phyloP scores from a whole-genome alignment of 1,140 invertebrate species.

The Pogonomyrmex barbatus region DNA sequence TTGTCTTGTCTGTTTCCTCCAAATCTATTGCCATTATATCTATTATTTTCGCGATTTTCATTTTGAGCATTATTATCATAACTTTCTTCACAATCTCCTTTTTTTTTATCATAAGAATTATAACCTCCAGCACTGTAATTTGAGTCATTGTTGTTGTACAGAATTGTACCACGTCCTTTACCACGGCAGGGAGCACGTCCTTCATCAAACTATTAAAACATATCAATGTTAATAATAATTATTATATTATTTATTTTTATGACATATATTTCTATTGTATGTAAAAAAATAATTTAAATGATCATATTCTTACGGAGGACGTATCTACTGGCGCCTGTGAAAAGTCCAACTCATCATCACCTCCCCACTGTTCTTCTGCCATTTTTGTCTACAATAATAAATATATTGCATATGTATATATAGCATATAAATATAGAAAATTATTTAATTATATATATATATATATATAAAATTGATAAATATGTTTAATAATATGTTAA shows the following conservation, averaged over 20 bases:
- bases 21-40: constrained; percentile 54
- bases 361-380: constrained; percentile 63
- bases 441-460: neutral
- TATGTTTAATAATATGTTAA: neutral
- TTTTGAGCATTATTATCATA: neutral
- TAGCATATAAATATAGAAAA: neutral
- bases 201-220: constrained; percentile 66
- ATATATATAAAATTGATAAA: neutral
- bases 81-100: constrained; percentile 19
- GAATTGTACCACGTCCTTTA: constrained; percentile 76
- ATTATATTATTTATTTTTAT: constrained; percentile 21
- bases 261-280: neutral
- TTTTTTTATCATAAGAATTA: constrained; percentile 43
- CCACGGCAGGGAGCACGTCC: constrained; percentile 71
- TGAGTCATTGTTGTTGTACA: constrained; percentile 56
- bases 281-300: neutral
- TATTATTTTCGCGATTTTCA: constrained; percentile 30
- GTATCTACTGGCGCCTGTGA: neutral
- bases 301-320: constrained; percentile 60
- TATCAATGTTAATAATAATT: neutral
- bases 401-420: too few relatives aligned
- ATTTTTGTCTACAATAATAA: constrained; percentile 48
- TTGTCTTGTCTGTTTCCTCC: constrained; percentile 58
- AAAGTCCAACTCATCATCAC: neutral
- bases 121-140: neutral